Base-by-base conservation (phyloP, 2,113 vertebrate genomes). In the Haplotaxodon microlepis region DNA sequence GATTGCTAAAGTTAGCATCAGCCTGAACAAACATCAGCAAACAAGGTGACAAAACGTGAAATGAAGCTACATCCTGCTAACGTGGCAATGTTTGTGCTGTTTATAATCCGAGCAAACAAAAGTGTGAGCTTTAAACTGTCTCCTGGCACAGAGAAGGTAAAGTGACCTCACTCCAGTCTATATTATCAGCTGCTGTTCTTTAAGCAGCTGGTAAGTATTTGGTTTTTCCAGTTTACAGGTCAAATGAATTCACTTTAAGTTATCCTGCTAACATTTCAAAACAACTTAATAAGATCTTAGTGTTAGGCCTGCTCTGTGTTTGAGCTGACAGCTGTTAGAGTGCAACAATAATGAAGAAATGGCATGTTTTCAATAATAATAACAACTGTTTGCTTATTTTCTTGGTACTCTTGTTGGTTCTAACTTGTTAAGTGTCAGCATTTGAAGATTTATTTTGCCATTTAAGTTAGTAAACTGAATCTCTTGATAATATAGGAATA, bases 371-470 rank as follows among this genome's bases (percentile, higher is more conserved):
- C 8, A 73, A 73, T 45, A 27, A 45, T 27, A 73, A 27, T 42
- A 1, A 0, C 29, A 34, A 42, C n/a, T 21, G 0, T 34, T 63
- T 34, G 4, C 1, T 38, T 0, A n/a, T 66, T 38, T 38, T 38
- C 3, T 66, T 73, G 40, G 5, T 2, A 2, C 3, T 16, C 12
- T 27, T 42, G 8, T 27, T 73, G 8, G 38, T 16, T 73, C 8
- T 73, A 17, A 27, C 38, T 73, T 73, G 0, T 73, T 9, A 42
- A 73, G 4, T 27, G 66, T 73, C 21, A 73, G 2, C 66, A 24
- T 45, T 16, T 73, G 13, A 45, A 17, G 38, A 9, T 27, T 73
- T 0, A 16, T 42, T 73, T 73, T 45, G 8, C 8, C 38, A 0
- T 45, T 16, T 27, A 73, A 45, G 14, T 47, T 21, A 76, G 2